These are phyloP conservation scores for Philaenus spumarius DNA, from an alignment of 1,140 invertebrate genomes.

Conservation along the genomic window DNA sequence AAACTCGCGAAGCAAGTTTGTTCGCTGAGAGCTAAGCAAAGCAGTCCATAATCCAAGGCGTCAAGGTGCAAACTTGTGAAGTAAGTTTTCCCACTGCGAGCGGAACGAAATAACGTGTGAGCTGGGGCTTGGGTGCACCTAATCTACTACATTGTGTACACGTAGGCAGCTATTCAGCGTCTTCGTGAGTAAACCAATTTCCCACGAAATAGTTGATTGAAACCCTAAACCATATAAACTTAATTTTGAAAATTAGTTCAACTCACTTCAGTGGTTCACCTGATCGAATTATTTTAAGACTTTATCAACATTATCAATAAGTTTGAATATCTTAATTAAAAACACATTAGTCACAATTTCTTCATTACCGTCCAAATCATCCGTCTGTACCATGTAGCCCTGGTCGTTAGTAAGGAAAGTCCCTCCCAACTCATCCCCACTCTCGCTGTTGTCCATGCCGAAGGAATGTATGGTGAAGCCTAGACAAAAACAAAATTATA, in stretches of 20 bases:
- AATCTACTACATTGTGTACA: no score
- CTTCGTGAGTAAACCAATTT: no score
- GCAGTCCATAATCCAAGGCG: neutral
- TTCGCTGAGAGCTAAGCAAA: neutral
- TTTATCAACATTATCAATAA: neutral
- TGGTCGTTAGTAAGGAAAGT: constrained; percentile 32
- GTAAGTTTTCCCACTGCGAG: no score
- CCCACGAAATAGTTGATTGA: neutral
- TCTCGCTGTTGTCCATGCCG: constrained; percentile 30
- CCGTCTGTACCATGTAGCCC: constrained; percentile 34
- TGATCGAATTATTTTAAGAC: no score
- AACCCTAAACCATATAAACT: no score
- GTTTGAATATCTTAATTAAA: neutral
- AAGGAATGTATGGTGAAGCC: constrained; percentile 8
- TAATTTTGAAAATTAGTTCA: no score
- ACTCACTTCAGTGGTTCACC: no score
- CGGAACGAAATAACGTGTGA: no score
- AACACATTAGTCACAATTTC: neutral
- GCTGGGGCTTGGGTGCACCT: neutral
- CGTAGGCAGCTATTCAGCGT: no score
- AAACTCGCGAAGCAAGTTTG: no score
- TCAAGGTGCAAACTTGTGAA: no score
- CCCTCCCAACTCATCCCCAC: constrained; percentile 33
- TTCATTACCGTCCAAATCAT: constrained; percentile 34
- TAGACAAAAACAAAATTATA: constrained; percentile 2